Conservation (phyloP, 2,113 vertebrate species). For the Jaculus jaculus region DNA sequence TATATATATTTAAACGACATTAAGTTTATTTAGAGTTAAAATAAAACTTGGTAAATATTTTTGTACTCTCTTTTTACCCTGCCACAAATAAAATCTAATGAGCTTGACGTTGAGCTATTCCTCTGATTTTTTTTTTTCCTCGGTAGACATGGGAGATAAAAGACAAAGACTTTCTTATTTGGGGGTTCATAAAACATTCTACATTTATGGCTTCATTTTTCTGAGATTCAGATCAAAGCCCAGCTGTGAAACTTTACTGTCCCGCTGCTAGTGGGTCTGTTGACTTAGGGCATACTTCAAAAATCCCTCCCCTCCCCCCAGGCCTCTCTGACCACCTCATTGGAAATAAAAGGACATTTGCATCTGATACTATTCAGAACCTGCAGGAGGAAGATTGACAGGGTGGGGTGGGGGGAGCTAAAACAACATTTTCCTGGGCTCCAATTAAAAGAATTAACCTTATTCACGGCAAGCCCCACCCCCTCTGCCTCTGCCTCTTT, state of each 20-base stretch:
- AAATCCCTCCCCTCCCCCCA: constrained; percentile 85
- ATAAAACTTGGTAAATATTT: constrained; percentile 75
- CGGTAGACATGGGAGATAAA: constrained; percentile 85
- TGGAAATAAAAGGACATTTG: constrained; percentile 73
- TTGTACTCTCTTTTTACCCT: constrained; percentile 62
- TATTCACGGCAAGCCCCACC: constrained; percentile 59
- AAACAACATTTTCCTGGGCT: constrained; percentile 76
- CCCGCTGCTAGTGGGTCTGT: constrained; percentile 85
- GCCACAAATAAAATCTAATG: constrained; percentile 78
- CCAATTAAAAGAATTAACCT: constrained; percentile 80
- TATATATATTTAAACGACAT: not conserved
- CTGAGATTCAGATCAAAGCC: constrained; percentile 88
- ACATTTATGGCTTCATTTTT: constrained; percentile 84
- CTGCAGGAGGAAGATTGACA: constrained; percentile 61
- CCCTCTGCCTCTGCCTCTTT: not conserved
- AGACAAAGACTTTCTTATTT: constrained; percentile 88
- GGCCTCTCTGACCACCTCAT: constrained; percentile 84
- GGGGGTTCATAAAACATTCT: constrained; percentile 84
- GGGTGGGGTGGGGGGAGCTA: not conserved
- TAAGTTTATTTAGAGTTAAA: constrained; percentile 71
- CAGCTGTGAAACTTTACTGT: constrained; percentile 88
- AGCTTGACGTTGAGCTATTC: constrained; percentile 78
- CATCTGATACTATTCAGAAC: constrained; percentile 78
- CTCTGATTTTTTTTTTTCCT: constrained; percentile 80
- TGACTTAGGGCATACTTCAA: constrained; percentile 88